Percentiles rank a stretch among this genome's conserved stretches.
Evolutionary conservation across 2,888 invertebrate genomes (phyloP).

Genomic region (Pseudococcus viburni): DNA sequence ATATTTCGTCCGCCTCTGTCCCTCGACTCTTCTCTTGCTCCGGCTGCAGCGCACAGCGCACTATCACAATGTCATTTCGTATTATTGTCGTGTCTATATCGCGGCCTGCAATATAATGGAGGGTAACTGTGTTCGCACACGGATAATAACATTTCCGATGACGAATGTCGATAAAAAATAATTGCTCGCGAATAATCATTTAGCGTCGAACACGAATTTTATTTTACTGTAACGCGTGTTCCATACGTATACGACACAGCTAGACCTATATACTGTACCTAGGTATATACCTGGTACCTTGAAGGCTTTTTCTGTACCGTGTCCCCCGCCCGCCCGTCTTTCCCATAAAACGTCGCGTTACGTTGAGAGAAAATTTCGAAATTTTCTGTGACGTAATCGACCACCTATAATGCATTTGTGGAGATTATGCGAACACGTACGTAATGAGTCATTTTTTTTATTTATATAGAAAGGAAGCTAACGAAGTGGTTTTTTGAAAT

Average conservation of each 20-base stretch:
- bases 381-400: conserved; percentile 4
- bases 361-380: not conserved
- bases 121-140: conserved; percentile 58
- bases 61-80: conserved; percentile 61
- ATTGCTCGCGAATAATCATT: conserved; percentile 58
- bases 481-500: too few species aligned
- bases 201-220: conserved; percentile 56
- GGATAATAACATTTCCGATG: conserved; percentile 58
- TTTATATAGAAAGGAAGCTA: too few species aligned
- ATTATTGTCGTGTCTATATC: conserved; percentile 62
- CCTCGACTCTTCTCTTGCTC: not conserved
- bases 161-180: conserved; percentile 58
- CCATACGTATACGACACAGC: too few species aligned
- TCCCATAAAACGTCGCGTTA: not conserved
- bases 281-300: conserved; percentile 9
- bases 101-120: conserved; percentile 51
- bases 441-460: too few species aligned
- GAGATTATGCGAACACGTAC: too few species aligned
- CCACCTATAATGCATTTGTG: not conserved
- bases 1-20: conserved; percentile 45
- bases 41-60: not conserved
- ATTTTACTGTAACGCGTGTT: conserved; percentile 56
- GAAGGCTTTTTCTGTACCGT: conserved; percentile 1
- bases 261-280: too few species aligned
- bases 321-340: not conserved